Evolutionary conservation across 2,113 vertebrate species (phyloP).

Genomic region (Crotalus tigris): DNA sequence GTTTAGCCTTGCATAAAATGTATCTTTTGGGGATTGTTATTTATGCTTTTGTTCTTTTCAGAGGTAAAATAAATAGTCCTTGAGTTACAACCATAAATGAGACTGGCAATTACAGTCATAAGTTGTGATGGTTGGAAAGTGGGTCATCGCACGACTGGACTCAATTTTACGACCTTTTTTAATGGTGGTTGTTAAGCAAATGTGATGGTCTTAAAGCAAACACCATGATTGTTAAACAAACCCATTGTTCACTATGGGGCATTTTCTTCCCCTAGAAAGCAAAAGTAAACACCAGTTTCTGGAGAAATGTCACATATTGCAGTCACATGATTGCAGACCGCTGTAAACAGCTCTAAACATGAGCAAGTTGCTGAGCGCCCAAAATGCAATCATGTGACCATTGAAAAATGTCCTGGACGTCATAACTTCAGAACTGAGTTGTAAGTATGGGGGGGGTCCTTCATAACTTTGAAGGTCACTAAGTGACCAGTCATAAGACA

Average conservation of each 20-base stretch:
- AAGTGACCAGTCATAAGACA: background rate
- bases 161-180: background rate
- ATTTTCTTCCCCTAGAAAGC: background rate
- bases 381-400: background rate
- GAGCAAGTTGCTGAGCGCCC: background rate
- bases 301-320: background rate
- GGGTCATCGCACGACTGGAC: background rate
- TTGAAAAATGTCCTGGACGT: background rate
- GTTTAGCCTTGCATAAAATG: background rate
- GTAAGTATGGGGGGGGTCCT: background rate
- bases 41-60: background rate
- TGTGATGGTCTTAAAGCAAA: too few species aligned
- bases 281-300: background rate
- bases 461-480: background rate
- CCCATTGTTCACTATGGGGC: background rate
- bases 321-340: background rate
- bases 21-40: background rate
- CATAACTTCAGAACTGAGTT: background rate
- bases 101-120: background rate
- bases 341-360: background rate
- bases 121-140: background rate
- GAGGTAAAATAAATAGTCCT: background rate
- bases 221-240: too few species aligned
- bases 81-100: background rate
- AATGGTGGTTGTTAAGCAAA: background rate